Percentiles rank a stretch among this genome's conserved stretches.
Conservation (phyloP, 2,888 invertebrate genomes). For the Cybosia mesomella region DNA sequence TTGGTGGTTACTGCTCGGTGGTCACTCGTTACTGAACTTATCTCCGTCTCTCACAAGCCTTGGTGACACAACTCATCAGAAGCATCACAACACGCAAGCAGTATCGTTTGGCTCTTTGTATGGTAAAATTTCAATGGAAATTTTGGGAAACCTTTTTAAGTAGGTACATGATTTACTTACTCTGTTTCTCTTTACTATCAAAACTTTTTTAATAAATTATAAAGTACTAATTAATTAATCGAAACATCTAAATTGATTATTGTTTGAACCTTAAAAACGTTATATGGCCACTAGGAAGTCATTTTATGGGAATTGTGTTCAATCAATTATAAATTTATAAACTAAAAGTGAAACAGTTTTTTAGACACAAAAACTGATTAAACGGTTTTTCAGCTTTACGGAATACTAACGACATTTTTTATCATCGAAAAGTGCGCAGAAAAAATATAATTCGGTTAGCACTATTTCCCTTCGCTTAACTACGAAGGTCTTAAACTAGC, state of each 20-base stretch:
- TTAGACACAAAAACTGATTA: conserved; percentile 33
- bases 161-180: too few relatives aligned
- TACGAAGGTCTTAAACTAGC: conserved; percentile 28
- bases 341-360: conserved; percentile 35
- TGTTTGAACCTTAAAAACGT: conserved; percentile 2
- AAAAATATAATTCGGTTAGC: conserved; percentile 32
- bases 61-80: not conserved
- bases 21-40: not conserved
- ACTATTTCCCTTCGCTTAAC: conserved; percentile 29
- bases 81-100: not conserved
- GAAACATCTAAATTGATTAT: not conserved
- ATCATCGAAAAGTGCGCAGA: conserved; percentile 26
- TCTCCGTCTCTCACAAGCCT: not conserved
- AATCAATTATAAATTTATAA: conserved; percentile 43
- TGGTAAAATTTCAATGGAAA: not conserved
- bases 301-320: conserved; percentile 21
- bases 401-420: conserved; percentile 30
- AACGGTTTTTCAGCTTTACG: conserved; percentile 29
- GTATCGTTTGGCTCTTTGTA: not conserved
- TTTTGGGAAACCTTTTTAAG: too few relatives aligned
- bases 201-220: not conserved
- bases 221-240: not conserved
- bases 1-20: not conserved
- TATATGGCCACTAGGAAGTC: conserved; percentile 16
- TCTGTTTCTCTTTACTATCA: too few relatives aligned